Percentiles rank a stretch among this genome's conserved stretches.
Conservation (phyloP, 2,888 invertebrate genomes). For the Stenotaenia linearis region DNA sequence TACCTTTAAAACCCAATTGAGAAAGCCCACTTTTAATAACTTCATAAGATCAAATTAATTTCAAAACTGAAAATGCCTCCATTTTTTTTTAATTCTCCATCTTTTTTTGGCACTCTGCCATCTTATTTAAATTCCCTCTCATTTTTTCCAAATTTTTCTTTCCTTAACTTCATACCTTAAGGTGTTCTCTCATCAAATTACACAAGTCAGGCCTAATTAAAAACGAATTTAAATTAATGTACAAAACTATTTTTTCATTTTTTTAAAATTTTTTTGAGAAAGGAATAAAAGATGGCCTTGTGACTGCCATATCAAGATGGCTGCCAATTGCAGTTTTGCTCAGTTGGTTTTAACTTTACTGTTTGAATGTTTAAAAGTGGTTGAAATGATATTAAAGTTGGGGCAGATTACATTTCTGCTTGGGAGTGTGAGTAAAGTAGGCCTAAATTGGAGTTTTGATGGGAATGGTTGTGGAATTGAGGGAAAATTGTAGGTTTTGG, state of each 20-base stretch:
- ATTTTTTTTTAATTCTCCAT: not conserved
- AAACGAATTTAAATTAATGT: constrained; percentile 11
- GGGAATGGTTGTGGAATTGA: too few relatives aligned
- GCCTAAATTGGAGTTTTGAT: too few relatives aligned
- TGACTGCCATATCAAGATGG: not conserved
- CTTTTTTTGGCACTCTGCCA: not conserved
- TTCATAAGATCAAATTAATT: constrained; percentile 5
- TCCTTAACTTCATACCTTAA: not conserved
- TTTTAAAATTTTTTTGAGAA: too few relatives aligned
- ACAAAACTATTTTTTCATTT: not conserved
- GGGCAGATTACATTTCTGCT: too few relatives aligned
- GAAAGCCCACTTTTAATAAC: not conserved
- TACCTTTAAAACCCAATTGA: not conserved
- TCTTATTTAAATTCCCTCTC: not conserved
- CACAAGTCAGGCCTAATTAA: constrained; percentile 4
- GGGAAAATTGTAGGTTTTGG: too few relatives aligned
- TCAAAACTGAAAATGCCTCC: not conserved
- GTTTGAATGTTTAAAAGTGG: too few relatives aligned
- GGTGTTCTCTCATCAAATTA: constrained; percentile 7
- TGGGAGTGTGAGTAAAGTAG: too few relatives aligned
- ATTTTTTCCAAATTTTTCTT: not conserved
- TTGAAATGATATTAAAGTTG: too few relatives aligned
- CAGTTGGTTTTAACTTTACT: too few relatives aligned
- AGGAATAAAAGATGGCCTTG: not conserved
- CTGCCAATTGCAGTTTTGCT: not conserved